Evolutionary conservation across 2,113 vertebrate genomes (phyloP), one percentile per base, ranked within the genome.

Genomic region (Cacatua alba): DNA sequence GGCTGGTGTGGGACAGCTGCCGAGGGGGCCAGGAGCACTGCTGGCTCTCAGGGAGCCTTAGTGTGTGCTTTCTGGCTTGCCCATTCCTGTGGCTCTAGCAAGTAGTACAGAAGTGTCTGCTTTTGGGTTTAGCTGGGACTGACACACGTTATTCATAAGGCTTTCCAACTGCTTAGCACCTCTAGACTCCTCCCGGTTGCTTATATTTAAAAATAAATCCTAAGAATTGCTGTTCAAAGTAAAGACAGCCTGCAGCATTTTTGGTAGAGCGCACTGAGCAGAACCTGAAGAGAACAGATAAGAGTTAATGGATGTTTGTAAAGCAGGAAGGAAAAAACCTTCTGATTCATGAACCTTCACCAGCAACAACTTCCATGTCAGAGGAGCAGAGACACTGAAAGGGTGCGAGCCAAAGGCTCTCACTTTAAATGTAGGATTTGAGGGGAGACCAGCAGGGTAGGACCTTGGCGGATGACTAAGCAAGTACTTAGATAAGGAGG

Each of bases 121-220:
- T 94, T 75, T 91, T 20, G 46, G 35, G 21, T 83, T 71, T 70
- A 86, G 43, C 51, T 62, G 65, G 46, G 69, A 91, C 74, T 60
- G 26, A 71, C 16, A 80, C 46, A 7, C 41, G 80, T 89, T 85
- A 76, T 82, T 92, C 83, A 91, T 69, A 51, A 87, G 71, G 7
- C 3, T 88, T 11, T 83, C 74, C 3, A 8, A 60, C 23, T 91
- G 44, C 75, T 75, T 84, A 79, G 79, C 49, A 92, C 81, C 88
- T 91, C 71, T 69, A 91, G 63, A 91, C 53, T 94, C 71, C 72
- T 93, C 46, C 55, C 1, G 62, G 86, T 72, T 95, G 52, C 84
- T 96, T 86, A 77, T 62, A 82, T 92, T 95, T 86, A 77, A 95
- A 90, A 95, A 92, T 70, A 94, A 96, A 94, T 79, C 74, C 59